Conservation (phyloP, 2,888 invertebrate genomes). For the Harmothoe impar region DNA sequence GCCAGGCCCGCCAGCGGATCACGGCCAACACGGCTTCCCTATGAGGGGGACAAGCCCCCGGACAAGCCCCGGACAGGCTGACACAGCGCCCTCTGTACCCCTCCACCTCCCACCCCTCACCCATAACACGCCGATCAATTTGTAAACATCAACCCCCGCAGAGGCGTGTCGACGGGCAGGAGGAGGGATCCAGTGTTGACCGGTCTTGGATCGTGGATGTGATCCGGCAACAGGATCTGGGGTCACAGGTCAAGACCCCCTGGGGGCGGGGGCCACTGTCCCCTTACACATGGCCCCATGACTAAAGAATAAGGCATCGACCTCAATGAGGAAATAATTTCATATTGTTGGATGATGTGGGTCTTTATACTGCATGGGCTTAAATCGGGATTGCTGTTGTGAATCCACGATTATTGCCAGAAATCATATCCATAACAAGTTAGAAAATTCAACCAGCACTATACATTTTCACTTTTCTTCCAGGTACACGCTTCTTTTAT, state of each 20-base stretch:
- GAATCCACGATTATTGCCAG: too few relatives aligned
- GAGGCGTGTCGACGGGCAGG: neutral
- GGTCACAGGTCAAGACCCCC: slow-evolving; percentile 39
- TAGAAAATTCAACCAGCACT: too few relatives aligned
- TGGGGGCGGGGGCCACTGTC: neutral
- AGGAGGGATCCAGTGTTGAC: neutral
- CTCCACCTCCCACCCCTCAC: neutral
- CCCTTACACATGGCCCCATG: slow-evolving; percentile 39
- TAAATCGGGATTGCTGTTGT: too few relatives aligned
- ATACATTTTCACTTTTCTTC: too few relatives aligned
- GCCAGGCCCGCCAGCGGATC: neutral
- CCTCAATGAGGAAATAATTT: too few relatives aligned
- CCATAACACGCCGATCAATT: neutral
- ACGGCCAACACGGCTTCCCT: neutral
- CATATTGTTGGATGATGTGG: too few relatives aligned
- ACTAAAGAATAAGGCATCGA: neutral
- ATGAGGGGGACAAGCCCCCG: neutral
- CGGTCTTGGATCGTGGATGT: neutral
- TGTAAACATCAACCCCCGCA: neutral
- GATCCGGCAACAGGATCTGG: neutral
- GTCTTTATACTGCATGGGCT: too few relatives aligned
- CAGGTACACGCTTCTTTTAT: too few relatives aligned
- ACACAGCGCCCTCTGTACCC: neutral
- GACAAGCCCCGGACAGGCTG: slow-evolving; percentile 23
- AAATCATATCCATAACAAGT: too few relatives aligned